These are phyloP conservation scores for Drosophila ironensis DNA, from an alignment of 1,140 invertebrate genomes.

Conservation along the genomic window DNA sequence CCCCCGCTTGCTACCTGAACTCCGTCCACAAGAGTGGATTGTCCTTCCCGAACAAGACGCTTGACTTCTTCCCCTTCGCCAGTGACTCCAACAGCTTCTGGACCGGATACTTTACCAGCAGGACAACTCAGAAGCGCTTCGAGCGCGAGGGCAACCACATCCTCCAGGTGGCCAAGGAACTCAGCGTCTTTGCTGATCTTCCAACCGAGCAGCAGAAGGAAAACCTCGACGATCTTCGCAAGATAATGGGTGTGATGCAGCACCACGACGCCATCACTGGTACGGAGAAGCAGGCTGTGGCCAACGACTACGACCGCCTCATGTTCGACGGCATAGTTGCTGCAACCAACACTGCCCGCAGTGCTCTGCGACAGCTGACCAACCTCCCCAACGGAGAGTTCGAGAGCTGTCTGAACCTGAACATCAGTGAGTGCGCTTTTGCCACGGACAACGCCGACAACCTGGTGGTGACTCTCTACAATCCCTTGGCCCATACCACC, in stretches of 20 bases:
- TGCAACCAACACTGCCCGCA: constrained; percentile 29
- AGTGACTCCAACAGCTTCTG: constrained; percentile 92
- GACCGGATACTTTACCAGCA: constrained; percentile 97
- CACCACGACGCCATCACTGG: constrained; percentile 95
- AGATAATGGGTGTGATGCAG: constrained; percentile 91
- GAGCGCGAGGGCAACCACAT: constrained; percentile 91
- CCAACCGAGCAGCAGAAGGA: constrained; percentile 30
- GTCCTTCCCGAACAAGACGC: constrained; percentile 87
- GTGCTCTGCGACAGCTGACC: constrained; percentile 62
- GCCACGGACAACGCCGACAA: constrained; percentile 82
- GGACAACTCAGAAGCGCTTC: constrained; percentile 91
- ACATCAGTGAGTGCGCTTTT: constrained; percentile 85
- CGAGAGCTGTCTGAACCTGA: constrained; percentile 86
- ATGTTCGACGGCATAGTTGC: constrained; percentile 49
- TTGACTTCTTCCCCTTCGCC: constrained; percentile 97
- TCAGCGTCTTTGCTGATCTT: constrained; percentile 81
- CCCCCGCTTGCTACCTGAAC: constrained; percentile 96
- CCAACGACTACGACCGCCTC: constrained; percentile 89
- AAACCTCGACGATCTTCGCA: constrained; percentile 66
- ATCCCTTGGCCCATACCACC: constrained; percentile 88
- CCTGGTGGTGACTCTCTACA: constrained; percentile 89
- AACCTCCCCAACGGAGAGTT: constrained; percentile 83
- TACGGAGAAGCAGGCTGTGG: constrained; percentile 95
- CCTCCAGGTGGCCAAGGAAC: constrained; percentile 87
- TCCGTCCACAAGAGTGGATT: constrained; percentile 88